phyloP scores from a whole-genome alignment of 2,113 vertebrate species.

The Manacus vitellinus region DNA sequence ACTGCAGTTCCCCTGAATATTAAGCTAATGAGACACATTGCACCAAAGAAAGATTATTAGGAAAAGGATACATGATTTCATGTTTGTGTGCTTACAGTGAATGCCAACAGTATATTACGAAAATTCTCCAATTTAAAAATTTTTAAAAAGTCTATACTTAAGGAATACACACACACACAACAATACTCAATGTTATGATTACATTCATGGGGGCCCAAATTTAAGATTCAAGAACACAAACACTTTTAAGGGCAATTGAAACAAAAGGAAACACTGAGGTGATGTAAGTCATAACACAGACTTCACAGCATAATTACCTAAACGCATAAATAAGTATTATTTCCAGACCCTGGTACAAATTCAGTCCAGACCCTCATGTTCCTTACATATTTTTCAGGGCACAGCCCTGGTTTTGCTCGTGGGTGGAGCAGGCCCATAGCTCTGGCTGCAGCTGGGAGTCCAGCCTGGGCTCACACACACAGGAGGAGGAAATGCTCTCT shows the following conservation, averaged over 20 bases:
- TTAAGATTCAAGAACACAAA: not conserved
- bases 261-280: not conserved
- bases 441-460: not conserved
- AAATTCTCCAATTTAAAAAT: not conserved
- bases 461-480: not conserved
- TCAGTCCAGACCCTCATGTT: not conserved
- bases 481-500: not conserved
- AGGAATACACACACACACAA: not conserved
- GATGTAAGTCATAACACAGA: not conserved
- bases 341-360: not conserved
- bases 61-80: not conserved
- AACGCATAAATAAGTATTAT: not conserved
- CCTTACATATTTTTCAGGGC: fast-evolving
- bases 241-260: not conserved
- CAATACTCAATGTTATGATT: not conserved
- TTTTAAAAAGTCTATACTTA: not conserved
- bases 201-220: not conserved
- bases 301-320: not conserved
- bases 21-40: not conserved
- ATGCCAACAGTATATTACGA: not conserved
- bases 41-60: not conserved
- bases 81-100: not conserved
- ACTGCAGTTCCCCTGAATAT: not conserved
- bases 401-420: fast-evolving
- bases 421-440: not conserved